Percentiles rank a stretch among this genome's conserved stretches.
Conservation (phyloP, 1,140 invertebrate species). For the Thaumetopoea pityocampa region DNA sequence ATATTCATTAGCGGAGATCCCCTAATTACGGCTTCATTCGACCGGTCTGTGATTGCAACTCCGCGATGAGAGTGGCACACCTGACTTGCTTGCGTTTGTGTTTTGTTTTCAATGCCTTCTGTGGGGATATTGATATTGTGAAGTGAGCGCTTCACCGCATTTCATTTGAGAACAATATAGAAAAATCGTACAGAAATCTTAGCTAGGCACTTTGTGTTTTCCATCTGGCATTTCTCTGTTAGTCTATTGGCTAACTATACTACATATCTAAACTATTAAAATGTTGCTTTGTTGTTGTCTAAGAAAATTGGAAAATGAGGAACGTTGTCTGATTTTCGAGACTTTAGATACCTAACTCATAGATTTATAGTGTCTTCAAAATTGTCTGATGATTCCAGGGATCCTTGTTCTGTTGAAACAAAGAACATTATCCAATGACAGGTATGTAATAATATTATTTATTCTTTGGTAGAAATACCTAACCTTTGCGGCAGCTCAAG, state of each 20-base stretch:
- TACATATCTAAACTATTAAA: too few relatives aligned
- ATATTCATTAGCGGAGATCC: conserved; percentile 64
- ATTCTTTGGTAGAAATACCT: too few relatives aligned
- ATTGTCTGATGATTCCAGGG: too few relatives aligned
- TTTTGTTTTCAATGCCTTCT: conserved; percentile 56
- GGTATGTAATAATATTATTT: too few relatives aligned
- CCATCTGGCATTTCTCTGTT: conserved; percentile 1
- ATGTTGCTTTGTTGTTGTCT: too few relatives aligned
- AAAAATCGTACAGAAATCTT: conserved; percentile 29
- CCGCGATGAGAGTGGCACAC: conserved; percentile 50
- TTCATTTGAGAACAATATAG: conserved; percentile 49
- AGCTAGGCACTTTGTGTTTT: conserved; percentile 19
- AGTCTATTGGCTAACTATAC: not conserved
- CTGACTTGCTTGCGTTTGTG: conserved; percentile 51
- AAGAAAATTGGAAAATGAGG: too few relatives aligned
- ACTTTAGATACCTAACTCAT: too few relatives aligned
- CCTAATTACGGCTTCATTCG: conserved; percentile 61
- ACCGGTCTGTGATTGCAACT: conserved; percentile 29
- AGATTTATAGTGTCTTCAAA: too few relatives aligned
- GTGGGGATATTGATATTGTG: conserved; percentile 58
- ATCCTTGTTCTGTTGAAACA: too few relatives aligned
- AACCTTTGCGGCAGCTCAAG: too few relatives aligned
- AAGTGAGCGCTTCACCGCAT: conserved; percentile 37
- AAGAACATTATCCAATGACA: too few relatives aligned
- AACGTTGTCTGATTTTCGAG: too few relatives aligned